Base-by-base conservation (phyloP, 2,888 invertebrate genomes). In the Sympetrum striolatum region DNA sequence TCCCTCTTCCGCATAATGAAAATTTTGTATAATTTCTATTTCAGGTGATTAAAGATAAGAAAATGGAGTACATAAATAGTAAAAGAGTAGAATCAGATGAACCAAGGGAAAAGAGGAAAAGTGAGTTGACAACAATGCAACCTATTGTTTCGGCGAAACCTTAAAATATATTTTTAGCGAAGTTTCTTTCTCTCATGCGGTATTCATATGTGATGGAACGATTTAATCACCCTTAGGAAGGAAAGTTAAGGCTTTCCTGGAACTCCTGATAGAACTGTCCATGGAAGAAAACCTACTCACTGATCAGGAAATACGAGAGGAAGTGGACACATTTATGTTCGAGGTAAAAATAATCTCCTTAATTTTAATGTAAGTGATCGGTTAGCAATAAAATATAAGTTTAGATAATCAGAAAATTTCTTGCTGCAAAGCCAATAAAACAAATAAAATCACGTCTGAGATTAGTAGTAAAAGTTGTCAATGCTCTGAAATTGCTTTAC, bases 31-130 rank as follows among this genome's bases (percentile, higher is more conserved):
- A 18, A 22, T n/a, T 48, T 25, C 48, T 25, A 25, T 48, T 37
- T 80, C 39, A 81, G 81, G 81, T 81, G 81, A 81, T 81, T 48
- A 81, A 81, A 48, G 25, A 25, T 12, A 81, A 81, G 15, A 81
- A 81, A 81, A n/a, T 81, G 48, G 81, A 81, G 18, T 81, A 81
- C 81, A 81, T 81, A 81, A 48, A 48, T 6, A 81, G 12, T 48
- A 81, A 81, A 48, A 81, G 25, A 10, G 22, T 48, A 48, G 81
- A 8, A 8, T 6, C 48, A 48, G 48, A 53, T 18, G 53, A 79
- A 31, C 79, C 35, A 79, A 3, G 31, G 25, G 79, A 79, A 31
- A 79, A 14, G 10, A 31, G 14, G 79, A 25, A 35, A 37, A 35
- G 35, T 35, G 31, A 37, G 31, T 37, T 25, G 18, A 25, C 15